A percentile compares a stretch with the other conserved stretches of the same genome.
Conservation (phyloP, 2,113 vertebrate species). For the Corythoichthys intestinalis region DNA sequence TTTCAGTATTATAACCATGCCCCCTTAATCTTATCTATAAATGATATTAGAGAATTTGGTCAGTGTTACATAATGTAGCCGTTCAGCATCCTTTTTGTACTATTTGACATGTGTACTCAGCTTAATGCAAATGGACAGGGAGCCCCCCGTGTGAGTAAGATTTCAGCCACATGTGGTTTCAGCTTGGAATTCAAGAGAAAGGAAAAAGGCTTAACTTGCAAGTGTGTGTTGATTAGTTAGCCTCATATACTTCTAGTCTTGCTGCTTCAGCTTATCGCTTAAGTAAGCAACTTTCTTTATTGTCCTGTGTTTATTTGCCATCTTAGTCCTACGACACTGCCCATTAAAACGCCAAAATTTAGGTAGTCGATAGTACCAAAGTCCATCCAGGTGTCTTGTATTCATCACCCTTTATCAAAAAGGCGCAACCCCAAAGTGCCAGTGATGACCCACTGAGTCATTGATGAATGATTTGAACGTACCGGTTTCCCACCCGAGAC, state of each 20-base stretch:
- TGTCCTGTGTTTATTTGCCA: neutral
- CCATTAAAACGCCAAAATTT: neutral
- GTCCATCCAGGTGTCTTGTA: neutral
- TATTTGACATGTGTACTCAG: neutral
- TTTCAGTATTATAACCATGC: neutral
- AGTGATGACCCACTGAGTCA: neutral
- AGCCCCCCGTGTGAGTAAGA: slow-evolving; percentile 19
- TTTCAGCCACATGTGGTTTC: slow-evolving; percentile 41
- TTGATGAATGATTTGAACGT: slow-evolving; percentile 1
- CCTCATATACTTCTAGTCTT: slow-evolving; percentile 20
- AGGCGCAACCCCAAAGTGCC: neutral
- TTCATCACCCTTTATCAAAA: neutral
- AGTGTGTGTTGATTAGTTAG: slow-evolving; percentile 27
- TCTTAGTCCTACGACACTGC: neutral
- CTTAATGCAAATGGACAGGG: neutral
- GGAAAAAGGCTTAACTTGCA: slow-evolving; percentile 38
- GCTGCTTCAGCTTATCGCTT: slow-evolving; percentile 40
- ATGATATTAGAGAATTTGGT: neutral
- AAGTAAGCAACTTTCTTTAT: slow-evolving; percentile 5
- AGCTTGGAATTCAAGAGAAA: slow-evolving; percentile 23
- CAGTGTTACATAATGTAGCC: neutral
- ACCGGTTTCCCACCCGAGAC: slow-evolving; percentile 1
- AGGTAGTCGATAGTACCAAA: too few species aligned
- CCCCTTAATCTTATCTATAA: neutral
- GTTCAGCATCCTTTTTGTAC: neutral